Conservation (phyloP, 1,140 invertebrate genomes). For the Drosophila athabasca region DNA sequence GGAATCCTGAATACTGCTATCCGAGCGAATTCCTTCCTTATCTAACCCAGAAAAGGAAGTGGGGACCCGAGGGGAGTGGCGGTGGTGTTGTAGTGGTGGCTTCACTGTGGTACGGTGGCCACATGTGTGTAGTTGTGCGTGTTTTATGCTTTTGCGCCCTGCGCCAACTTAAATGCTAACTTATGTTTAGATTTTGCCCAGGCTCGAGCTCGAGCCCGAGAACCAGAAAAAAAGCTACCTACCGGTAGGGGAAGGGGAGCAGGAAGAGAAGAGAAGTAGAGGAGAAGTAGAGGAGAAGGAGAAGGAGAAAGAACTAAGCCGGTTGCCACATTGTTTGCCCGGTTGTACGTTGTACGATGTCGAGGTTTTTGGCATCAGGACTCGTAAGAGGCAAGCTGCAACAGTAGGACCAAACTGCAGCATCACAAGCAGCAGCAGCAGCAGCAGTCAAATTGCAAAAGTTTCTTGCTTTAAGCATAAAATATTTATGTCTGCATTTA, state of each 20-base stretch:
- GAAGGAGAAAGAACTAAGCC: slow-evolving; percentile 49
- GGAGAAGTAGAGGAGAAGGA: background rate
- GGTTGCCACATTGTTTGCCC: slow-evolving; percentile 65
- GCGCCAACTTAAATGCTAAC: slow-evolving; percentile 79
- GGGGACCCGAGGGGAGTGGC: slow-evolving; percentile 17
- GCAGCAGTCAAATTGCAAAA: slow-evolving; percentile 79
- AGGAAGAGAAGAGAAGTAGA: background rate
- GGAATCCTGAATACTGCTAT: slow-evolving; percentile 12
- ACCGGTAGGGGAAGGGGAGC: background rate
- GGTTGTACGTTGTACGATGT: slow-evolving; percentile 41
- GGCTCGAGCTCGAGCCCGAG: slow-evolving; percentile 29
- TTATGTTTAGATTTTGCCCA: slow-evolving; percentile 73
- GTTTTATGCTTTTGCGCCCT: slow-evolving; percentile 77
- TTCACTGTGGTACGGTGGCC: slow-evolving; percentile 23
- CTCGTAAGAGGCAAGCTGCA: slow-evolving; percentile 33
- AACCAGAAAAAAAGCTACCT: slow-evolving; percentile 55
- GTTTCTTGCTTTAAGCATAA: slow-evolving; percentile 81
- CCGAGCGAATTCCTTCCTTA: slow-evolving; percentile 19
- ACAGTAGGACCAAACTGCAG: slow-evolving; percentile 27
- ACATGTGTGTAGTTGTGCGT: slow-evolving; percentile 63
- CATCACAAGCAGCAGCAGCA: slow-evolving; percentile 24
- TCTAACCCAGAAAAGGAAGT: slow-evolving; percentile 27
- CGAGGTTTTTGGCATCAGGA: slow-evolving; percentile 63
- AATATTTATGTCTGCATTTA: slow-evolving; percentile 81
- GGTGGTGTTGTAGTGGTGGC: too few species aligned